Evolutionary conservation across 2,797 vertebrate species (phyloP), one percentile per base, ranked within the genome.

Genomic region (Sphenodon punctatus): DNA sequence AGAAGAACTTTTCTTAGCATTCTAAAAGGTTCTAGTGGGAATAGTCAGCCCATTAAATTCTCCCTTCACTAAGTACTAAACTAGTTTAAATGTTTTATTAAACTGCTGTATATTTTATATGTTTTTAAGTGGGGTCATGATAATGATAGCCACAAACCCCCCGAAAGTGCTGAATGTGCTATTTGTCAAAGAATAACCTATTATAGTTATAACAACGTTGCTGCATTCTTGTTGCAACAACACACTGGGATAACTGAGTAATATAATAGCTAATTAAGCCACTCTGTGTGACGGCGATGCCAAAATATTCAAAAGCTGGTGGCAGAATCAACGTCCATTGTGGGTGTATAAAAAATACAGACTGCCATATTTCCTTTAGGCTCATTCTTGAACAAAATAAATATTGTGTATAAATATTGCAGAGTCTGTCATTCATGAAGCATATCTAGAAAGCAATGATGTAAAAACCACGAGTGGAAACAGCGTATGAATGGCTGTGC

Each of bases 51-150:
- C 0, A 3, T 46, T 36, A 73, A 67, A 80, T 9, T 10, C 43
- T 75, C 60, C 13, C 67, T 83, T 58, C 53, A 69, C 59, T 12
- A 82, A 58, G 14, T 68, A 27, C 20, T 45, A 43, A 8, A 22
- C 13, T 63, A 49, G 25, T 12, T 68, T 80, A 32, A 67, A 70
- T 70, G 36, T 66, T 90, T 85, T 85, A 84, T 84, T 82, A 88
- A 63, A 76, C 48, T 42, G n/a, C 73, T 49, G 22, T 7, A 49
- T 76, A 61, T 86, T 77, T 82, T 71, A 15, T 38, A 11, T 22
- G 8, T 61, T 89, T 81, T 59, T 56, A 58, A 77, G 36, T 38
- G 70, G 82, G 87, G 68, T 51, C 25, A 4, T 13, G 67, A n/a
- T 56, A 51, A 49, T 43, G 45, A 32, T 20, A 77, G 19, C 4